Percentiles rank a stretch among this genome's conserved stretches.
Conservation (phyloP, 1,140 invertebrate species). For the Tetranychus cinnabarinus region DNA sequence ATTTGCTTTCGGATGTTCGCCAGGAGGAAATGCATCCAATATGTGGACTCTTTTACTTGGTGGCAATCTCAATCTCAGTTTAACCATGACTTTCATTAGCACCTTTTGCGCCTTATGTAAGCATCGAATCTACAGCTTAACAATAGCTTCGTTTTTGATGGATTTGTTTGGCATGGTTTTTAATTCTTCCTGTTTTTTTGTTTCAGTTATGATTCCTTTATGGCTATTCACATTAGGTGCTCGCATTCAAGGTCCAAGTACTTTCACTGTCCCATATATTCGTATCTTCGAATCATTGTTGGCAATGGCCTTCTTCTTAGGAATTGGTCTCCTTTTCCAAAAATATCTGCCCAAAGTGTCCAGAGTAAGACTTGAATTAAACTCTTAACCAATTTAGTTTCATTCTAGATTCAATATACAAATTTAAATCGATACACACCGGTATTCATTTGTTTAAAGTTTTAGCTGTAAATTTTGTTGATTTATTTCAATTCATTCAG, state of each 20-base stretch:
- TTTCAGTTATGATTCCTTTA: slow-evolving; percentile 66
- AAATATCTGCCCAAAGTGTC: slow-evolving; percentile 36
- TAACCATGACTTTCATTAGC: slow-evolving; percentile 76
- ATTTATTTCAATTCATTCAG: no score
- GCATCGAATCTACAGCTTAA: slow-evolving; percentile 7
- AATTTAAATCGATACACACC: background rate
- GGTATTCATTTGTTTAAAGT: no score
- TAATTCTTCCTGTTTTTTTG: background rate
- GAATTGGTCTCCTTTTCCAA: slow-evolving; percentile 39
- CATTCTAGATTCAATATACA: background rate
- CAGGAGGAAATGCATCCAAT: slow-evolving; percentile 81
- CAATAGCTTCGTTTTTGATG: background rate
- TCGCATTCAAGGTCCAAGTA: slow-evolving; percentile 27
- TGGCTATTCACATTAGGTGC: slow-evolving; percentile 84
- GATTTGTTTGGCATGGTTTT: background rate
- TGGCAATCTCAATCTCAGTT: slow-evolving; percentile 62
- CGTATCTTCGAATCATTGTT: slow-evolving; percentile 49
- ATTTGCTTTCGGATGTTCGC: slow-evolving; percentile 71
- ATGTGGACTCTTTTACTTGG: slow-evolving; percentile 71
- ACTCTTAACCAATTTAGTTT: background rate
- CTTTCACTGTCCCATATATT: slow-evolving; percentile 49
- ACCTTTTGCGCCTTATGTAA: slow-evolving; percentile 57
- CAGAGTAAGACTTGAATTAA: slow-evolving; percentile 12
- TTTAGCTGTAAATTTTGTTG: no score
- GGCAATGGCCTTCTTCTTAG: slow-evolving; percentile 54